Evolutionary conservation across 2,797 vertebrate genomes (phyloP).

Genomic region (Nannoperca obscura): DNA sequence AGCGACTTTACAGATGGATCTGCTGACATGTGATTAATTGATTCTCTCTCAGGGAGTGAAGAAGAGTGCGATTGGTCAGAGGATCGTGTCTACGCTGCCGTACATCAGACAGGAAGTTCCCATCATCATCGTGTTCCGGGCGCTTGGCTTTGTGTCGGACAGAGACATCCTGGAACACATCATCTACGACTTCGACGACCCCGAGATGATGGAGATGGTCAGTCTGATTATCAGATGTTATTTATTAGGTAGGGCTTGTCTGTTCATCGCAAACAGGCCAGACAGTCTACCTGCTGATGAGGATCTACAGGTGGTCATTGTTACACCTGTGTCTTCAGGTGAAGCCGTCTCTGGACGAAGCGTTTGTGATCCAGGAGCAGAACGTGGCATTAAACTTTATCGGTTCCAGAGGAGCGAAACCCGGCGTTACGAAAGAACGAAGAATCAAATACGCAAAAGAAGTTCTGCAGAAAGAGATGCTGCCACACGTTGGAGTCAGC

Average conservation of each 20-base stretch:
- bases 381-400: conserved; percentile 99
- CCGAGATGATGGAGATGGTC: conserved; percentile 99
- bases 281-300: background rate
- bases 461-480: conserved; percentile 98
- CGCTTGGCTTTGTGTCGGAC: conserved; percentile 96
- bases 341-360: conserved; percentile 97
- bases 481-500: conserved; percentile 98
- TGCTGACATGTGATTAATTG: background rate
- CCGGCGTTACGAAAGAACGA: conserved; percentile 97
- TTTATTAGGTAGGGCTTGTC: background rate
- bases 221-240: conserved; percentile 23
- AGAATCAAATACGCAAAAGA: conserved; percentile 99
- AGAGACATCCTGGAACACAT: conserved; percentile 99
- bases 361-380: conserved; percentile 98
- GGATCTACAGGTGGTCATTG: background rate
- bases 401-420: conserved; percentile 97
- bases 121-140: conserved; percentile 98
- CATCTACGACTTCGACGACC: conserved; percentile 99
- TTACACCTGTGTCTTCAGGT: conserved; percentile 82
- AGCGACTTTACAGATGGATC: background rate
- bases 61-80: conserved; percentile 98
- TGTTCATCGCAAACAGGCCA: too few relatives aligned
- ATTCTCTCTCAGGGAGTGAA: conserved; percentile 90
- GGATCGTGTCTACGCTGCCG: conserved; percentile 96
- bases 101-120: conserved; percentile 99